Percentiles rank a stretch among this genome's conserved stretches.
phyloP scores from a whole-genome alignment of 2,888 invertebrate genomes.

The Caenorhabditis sp. region DNA sequence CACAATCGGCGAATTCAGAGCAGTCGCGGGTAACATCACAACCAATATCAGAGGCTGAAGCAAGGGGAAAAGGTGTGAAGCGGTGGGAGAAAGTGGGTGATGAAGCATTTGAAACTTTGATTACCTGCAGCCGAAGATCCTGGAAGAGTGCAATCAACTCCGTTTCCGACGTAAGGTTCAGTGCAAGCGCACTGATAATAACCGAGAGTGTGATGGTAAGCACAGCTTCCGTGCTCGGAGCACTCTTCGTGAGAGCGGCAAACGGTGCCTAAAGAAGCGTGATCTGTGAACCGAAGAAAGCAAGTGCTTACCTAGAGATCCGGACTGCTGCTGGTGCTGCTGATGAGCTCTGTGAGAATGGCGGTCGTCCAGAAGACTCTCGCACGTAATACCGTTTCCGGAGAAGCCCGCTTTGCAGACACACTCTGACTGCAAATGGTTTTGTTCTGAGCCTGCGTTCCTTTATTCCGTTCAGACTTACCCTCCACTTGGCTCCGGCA shows the following conservation, averaged over 20 bases:
- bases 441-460: slow-evolving; percentile 45
- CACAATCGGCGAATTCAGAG: slow-evolving; percentile 78
- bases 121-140: slow-evolving; percentile 50
- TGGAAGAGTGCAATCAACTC: slow-evolving; percentile 83
- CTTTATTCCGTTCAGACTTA: slow-evolving; percentile 30
- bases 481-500: slow-evolving; percentile 86
- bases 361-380: slow-evolving; percentile 63
- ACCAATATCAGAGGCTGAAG: slow-evolving; percentile 47
- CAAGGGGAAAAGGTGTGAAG: not conserved
- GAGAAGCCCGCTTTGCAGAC: slow-evolving; percentile 84
- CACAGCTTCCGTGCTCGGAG: slow-evolving; percentile 74
- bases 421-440: slow-evolving; percentile 81
- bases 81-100: not conserved
- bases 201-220: slow-evolving; percentile 68
- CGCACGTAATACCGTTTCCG: slow-evolving; percentile 83
- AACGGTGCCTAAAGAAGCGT: slow-evolving; percentile 63
- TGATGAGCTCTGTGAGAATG: slow-evolving; percentile 35
- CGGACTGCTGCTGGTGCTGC: slow-evolving; percentile 35
- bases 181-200: slow-evolving; percentile 83
- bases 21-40: slow-evolving; percentile 76
- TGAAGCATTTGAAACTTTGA: no score
- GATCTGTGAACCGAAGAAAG: not conserved
- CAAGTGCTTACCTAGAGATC: slow-evolving; percentile 18
- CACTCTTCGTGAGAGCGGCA: slow-evolving; percentile 77
- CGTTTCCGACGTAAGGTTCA: slow-evolving; percentile 87